Conservation (phyloP, 2,888 invertebrate species). For the Chloroclysta siterata region DNA sequence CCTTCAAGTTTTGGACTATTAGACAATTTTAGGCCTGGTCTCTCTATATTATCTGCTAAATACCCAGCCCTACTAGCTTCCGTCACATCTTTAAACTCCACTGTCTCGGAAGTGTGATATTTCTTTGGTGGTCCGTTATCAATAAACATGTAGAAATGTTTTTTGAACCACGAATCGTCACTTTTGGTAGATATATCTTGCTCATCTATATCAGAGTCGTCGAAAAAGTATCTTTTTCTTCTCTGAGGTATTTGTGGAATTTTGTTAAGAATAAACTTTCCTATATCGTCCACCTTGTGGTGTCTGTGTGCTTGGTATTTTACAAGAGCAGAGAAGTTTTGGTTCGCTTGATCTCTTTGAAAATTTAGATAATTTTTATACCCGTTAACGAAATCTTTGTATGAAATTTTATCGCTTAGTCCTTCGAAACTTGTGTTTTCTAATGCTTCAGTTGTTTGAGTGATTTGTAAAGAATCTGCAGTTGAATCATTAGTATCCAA, state of each 20-base stretch:
- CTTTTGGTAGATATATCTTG: conserved; percentile 68
- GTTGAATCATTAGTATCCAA: background rate
- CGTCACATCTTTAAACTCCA: conserved; percentile 52
- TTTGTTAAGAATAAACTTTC: conserved; percentile 72
- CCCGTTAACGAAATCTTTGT: conserved; percentile 70
- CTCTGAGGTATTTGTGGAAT: conserved; percentile 58
- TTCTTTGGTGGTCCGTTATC: conserved; percentile 64
- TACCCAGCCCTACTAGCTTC: background rate
- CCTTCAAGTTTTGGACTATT: background rate
- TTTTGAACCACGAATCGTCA: conserved; percentile 72
- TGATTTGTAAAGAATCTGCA: background rate
- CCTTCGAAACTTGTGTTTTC: conserved; percentile 53
- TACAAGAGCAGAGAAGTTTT: conserved; percentile 67
- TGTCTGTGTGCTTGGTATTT: conserved; percentile 75
- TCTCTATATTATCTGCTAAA: background rate
- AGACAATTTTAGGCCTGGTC: background rate
- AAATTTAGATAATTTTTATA: conserved; percentile 72
- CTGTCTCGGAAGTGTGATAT: conserved; percentile 63
- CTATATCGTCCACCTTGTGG: conserved; percentile 74
- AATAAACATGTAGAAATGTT: conserved; percentile 67
- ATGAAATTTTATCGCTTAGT: conserved; percentile 63
- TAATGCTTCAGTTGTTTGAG: conserved; percentile 7
- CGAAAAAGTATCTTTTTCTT: conserved; percentile 52
- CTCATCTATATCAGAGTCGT: conserved; percentile 62
- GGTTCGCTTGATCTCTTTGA: conserved; percentile 58